Base-by-base conservation (phyloP, 2,113 vertebrate genomes). In the Bos javanicus region DNA sequence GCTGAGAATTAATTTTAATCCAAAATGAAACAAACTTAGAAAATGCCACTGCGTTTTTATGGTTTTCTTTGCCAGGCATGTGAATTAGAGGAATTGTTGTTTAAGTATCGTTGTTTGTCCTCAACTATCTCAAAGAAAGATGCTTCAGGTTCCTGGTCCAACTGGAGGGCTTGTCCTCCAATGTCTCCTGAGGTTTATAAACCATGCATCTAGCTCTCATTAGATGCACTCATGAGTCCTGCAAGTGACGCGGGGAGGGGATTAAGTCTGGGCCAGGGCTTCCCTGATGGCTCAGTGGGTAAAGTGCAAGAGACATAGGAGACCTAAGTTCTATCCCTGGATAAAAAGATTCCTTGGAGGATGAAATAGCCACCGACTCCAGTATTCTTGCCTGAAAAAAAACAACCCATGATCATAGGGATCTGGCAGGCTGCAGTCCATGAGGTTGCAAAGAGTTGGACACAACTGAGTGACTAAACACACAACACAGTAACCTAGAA, bases 191-290 rank as follows among this genome's bases (percentile, higher is more conserved):
- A 43, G 21, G 3, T 71, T 13, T 52, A 16, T 36, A 71, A 71
- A 1, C 23, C 33, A 30, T n/a, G 10, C 30, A 50, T 14, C 0
- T 36, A 60, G 6, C 25, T n/a, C 25, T 7, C 6, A 28, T 36
- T 8, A 94, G 84, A 64, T 54, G 33, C 2, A 48, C 16, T 71
- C 19, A 23, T 71, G 67, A 54, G 25, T 46, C 13, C 5, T 76
- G 4, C 7, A 5, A 64, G 2, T 28, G 16, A 1, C 4, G 0
- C 2, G 9, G 10, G 2, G 43, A 1, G 5, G 19, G 30, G 1
- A 2, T n/a, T n/a, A 82, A 48, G 6, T 48, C 52, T 59, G 48
- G 19, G n/a, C 5, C 3, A 26, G 6, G 23, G 6, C 23, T 76
- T 43, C 71, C 71, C 36, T 76, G 71, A 14, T 76, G 36, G 36